These are phyloP conservation scores for Orientallactaga sibirica DNA, from an alignment of 2,797 vertebrate species.

Conservation along the genomic window DNA sequence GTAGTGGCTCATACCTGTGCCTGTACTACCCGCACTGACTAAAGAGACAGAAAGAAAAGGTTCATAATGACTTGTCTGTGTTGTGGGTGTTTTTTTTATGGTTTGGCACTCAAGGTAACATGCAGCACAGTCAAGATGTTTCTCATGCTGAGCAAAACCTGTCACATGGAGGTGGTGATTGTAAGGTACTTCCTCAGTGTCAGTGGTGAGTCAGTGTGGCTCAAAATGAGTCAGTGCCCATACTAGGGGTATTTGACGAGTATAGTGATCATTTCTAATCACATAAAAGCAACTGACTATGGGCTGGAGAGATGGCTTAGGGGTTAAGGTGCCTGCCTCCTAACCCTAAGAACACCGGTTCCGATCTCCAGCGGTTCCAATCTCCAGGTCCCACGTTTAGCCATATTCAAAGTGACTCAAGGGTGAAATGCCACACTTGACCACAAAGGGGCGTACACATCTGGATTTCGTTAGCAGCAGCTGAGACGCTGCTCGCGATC, in stretches of 20 bases:
- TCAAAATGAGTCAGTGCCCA: not conserved
- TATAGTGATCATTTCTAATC: not conserved
- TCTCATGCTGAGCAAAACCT: constrained; percentile 67
- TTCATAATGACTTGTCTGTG: constrained; percentile 3
- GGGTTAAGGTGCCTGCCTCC: no score
- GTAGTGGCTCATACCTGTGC: not conserved
- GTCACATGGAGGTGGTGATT: constrained; percentile 61
- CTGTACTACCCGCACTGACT: not conserved
- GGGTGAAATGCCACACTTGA: no score
- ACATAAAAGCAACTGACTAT: not conserved
- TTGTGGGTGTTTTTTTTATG: constrained; percentile 65
- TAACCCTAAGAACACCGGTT: no score
- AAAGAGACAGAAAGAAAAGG: not conserved
- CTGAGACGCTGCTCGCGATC: no score
- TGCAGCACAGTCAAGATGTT: constrained; percentile 34
- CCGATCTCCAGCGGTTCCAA: no score
- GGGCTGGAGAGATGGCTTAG: no score
- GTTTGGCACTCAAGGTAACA: constrained; percentile 50
- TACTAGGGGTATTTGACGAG: not conserved
- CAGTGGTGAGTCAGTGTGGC: constrained; percentile 44
- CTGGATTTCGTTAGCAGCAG: no score
- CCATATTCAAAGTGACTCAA: no score
- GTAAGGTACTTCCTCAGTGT: constrained; percentile 51
- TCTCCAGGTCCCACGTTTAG: no score
- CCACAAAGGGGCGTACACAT: no score